Evolutionary conservation across 2,888 invertebrate genomes (phyloP), one percentile per base, ranked within the genome.

Genomic region (Caenorhabditis panamensis): DNA sequence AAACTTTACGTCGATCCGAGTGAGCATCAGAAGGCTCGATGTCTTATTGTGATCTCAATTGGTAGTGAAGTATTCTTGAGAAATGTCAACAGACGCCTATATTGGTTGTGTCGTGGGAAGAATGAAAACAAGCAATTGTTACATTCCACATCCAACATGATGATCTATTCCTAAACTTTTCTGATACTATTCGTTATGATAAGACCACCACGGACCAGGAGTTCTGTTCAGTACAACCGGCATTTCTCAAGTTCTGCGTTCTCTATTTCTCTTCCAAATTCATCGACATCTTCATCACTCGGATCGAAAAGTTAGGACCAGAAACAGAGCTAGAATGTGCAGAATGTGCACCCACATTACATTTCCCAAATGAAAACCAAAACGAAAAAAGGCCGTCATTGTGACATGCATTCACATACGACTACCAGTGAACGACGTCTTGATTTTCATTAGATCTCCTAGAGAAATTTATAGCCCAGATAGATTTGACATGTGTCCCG

Each of bases 41-140:
- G 56, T 63, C 51, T 69, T 28, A 77, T 69, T 69, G 69, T 63
- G 51, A 64, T 69, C 63, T 77, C 64, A 69, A 69, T 69, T 69
- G 62, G 63, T 41, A 41, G 56, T 77, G 69, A 69, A 77, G 77
- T 69, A 77, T 77, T 69, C 69, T 77, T 64, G 62, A 77, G 64
- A 64, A 77, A 77, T 77, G 68, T 77, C 77, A 77, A 77, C 77
- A 77, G n/a, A 18, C 41, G 77, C 69, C 20, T 64, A 69, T 77
- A 69, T 69, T 77, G 77, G 75, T 75, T 75, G 16, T 28, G 51
- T 22, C 41, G 58, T 18, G n/a, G 47, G 47, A 31, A 31, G 66
- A 53, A 59, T 67, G 75, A 66, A 66, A 66, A 75, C 72, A 72
- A 63, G 56, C 63, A 63, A 63, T 63, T 58, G 41, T 22, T 56